Conservation (phyloP, 1,140 invertebrate species). For the Trichoplusia ni region DNA sequence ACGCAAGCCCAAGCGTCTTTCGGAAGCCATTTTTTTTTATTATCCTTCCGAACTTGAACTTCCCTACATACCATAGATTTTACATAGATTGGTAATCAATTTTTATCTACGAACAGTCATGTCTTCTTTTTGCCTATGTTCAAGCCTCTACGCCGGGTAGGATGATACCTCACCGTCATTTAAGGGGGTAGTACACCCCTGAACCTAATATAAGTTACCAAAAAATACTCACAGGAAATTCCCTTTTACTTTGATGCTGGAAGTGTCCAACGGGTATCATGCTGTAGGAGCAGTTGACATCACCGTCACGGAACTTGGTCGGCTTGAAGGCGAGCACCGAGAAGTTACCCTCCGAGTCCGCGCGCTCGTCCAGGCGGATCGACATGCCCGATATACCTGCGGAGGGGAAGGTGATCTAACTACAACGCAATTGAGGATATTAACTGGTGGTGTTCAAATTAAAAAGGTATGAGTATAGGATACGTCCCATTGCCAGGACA, state of each 20-base stretch:
- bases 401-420: background rate
- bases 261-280: slow-evolving; percentile 92
- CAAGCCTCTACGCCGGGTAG: too few relatives aligned
- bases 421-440: background rate
- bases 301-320: slow-evolving; percentile 59
- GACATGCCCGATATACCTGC: slow-evolving; percentile 95
- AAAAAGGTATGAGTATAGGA: too few relatives aligned
- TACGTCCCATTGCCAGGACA: slow-evolving; percentile 83
- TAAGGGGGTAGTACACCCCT: too few relatives aligned
- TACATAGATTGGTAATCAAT: too few relatives aligned
- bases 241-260: slow-evolving; percentile 83
- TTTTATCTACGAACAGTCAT: too few relatives aligned
- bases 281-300: slow-evolving; percentile 86
- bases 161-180: too few relatives aligned
- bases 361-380: slow-evolving; percentile 94
- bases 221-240: slow-evolving; percentile 87
- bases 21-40: too few relatives aligned
- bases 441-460: too few relatives aligned
- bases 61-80: too few relatives aligned
- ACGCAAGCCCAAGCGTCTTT: too few relatives aligned
- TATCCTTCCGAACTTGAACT: too few relatives aligned
- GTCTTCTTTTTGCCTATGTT: too few relatives aligned
- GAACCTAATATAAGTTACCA: background rate
- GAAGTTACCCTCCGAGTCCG: slow-evolving; percentile 98
- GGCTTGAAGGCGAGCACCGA: slow-evolving; percentile 92